Percentiles rank a stretch among this genome's conserved stretches.
phyloP scores from a whole-genome alignment of 1,140 invertebrate genomes.

The Latrodectus geometricus region DNA sequence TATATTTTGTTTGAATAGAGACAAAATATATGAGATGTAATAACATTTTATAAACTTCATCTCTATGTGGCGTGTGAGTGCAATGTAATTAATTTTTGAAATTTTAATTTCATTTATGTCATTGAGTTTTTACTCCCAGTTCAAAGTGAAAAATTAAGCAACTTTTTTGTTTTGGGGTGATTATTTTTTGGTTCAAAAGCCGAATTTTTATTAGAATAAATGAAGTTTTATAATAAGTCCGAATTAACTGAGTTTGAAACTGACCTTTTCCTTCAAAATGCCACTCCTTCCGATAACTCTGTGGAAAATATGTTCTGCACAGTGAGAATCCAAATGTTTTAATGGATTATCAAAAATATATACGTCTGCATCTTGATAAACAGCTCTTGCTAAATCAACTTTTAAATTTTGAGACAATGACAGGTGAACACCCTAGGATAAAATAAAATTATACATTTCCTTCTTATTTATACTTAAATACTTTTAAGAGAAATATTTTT shows the following conservation, averaged over 20 bases:
- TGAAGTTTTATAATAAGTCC: slow-evolving; percentile 1
- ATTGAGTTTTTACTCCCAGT: too few species aligned
- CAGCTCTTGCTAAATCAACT: slow-evolving; percentile 74
- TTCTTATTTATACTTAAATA: background rate
- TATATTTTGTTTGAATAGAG: too few species aligned
- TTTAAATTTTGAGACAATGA: slow-evolving; percentile 75
- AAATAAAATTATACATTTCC: background rate
- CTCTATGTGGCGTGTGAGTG: too few species aligned
- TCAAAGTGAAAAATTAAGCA: too few species aligned
- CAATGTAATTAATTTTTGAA: too few species aligned
- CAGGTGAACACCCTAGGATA: slow-evolving; percentile 42
- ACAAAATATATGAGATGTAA: too few species aligned
- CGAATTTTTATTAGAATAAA: background rate
- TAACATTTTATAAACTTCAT: too few species aligned
- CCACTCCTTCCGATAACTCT: slow-evolving; percentile 68
- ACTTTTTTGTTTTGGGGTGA: too few species aligned
- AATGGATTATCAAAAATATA: slow-evolving; percentile 74
- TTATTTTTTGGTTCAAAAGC: too few species aligned
- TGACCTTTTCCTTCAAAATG: slow-evolving; percentile 64
- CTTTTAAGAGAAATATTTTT: background rate
- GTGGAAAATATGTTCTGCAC: slow-evolving; percentile 71
- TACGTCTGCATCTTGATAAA: slow-evolving; percentile 73
- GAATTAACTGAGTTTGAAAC: background rate
- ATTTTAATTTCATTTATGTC: too few species aligned
- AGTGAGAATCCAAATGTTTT: slow-evolving; percentile 65